A percentile compares a stretch with the other conserved stretches of the same genome.
These are phyloP conservation scores for Cosmia trapezina DNA, from an alignment of 2,888 invertebrate genomes.

Conservation along the genomic window DNA sequence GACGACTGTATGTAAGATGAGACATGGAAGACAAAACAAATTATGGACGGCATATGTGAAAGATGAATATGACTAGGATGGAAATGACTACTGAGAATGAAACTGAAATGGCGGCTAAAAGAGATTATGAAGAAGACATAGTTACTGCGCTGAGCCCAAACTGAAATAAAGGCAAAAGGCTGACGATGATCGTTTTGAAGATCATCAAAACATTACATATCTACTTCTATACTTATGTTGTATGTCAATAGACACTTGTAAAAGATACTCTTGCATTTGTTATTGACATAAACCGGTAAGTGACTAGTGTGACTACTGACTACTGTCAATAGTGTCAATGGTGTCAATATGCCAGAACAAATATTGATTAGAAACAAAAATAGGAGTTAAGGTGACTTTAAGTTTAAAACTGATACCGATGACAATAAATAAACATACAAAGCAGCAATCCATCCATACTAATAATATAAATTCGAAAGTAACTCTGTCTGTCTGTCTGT, in stretches of 20 bases:
- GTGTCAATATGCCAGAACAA: background rate
- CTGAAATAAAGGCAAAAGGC: too few relatives aligned
- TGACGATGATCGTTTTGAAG: background rate
- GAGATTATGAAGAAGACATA: background rate
- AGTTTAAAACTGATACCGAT: conserved; percentile 19
- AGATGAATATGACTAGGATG: background rate
- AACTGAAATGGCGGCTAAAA: background rate
- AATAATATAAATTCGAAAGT: background rate
- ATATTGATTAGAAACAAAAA: conserved; percentile 24
- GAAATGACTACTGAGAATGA: background rate
- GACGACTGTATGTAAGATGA: too few relatives aligned
- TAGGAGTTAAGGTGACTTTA: conserved; percentile 14
- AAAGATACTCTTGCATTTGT: conserved; percentile 25
- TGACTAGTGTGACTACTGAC: background rate
- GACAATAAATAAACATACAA: conserved; percentile 20
- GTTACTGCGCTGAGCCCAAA: too few relatives aligned
- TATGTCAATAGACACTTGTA: background rate
- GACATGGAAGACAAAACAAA: background rate
- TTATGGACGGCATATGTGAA: background rate
- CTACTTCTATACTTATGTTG: background rate
- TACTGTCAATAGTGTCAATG: background rate
- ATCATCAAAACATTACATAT: conserved; percentile 1
- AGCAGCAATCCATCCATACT: too few relatives aligned
- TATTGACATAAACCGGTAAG: conserved; percentile 32
- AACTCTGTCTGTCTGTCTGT: background rate